Percentiles rank a stretch among this genome's conserved stretches.
These are phyloP conservation scores for Nixonia krombeini DNA, from an alignment of 1,140 invertebrate genomes.

Conservation along the genomic window DNA sequence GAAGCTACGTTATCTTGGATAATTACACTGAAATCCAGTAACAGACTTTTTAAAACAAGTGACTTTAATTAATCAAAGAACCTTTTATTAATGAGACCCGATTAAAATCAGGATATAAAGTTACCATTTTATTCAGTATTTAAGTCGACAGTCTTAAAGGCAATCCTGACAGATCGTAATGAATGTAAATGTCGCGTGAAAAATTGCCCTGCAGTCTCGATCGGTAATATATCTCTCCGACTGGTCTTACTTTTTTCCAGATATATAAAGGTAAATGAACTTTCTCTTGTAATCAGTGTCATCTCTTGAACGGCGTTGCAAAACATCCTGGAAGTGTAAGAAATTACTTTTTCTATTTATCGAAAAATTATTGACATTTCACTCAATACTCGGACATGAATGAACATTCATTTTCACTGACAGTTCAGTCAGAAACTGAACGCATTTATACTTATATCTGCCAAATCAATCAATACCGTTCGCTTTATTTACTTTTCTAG, in stretches of 20 bases:
- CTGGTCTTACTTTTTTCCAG: constrained; percentile 15
- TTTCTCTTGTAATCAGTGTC: constrained; percentile 15
- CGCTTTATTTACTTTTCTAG: too few relatives aligned
- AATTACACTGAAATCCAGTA: constrained; percentile 21
- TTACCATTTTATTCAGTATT: constrained; percentile 17
- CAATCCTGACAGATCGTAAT: constrained; percentile 27
- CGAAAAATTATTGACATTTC: background rate
- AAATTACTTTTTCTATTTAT: background rate
- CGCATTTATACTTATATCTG: too few relatives aligned
- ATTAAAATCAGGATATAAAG: constrained; percentile 41
- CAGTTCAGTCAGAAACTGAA: background rate
- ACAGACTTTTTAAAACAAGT: constrained; percentile 9
- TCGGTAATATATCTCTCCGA: constrained; percentile 30
- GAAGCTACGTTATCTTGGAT: constrained; percentile 15
- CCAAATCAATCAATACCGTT: too few relatives aligned
- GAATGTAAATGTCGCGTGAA: constrained; percentile 45
- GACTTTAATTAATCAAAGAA: constrained; percentile 41
- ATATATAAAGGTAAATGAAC: constrained; percentile 25
- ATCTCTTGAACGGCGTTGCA: background rate
- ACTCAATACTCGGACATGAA: background rate
- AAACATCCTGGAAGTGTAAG: background rate
- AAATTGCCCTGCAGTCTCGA: constrained; percentile 29
- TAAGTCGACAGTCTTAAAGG: constrained; percentile 21
- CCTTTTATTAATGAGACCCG: constrained; percentile 34
- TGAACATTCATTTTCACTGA: background rate